A percentile compares a stretch with the other conserved stretches of the same genome.
Conservation (phyloP, 1,140 invertebrate genomes). For the Drosophila sturtevanti region DNA sequence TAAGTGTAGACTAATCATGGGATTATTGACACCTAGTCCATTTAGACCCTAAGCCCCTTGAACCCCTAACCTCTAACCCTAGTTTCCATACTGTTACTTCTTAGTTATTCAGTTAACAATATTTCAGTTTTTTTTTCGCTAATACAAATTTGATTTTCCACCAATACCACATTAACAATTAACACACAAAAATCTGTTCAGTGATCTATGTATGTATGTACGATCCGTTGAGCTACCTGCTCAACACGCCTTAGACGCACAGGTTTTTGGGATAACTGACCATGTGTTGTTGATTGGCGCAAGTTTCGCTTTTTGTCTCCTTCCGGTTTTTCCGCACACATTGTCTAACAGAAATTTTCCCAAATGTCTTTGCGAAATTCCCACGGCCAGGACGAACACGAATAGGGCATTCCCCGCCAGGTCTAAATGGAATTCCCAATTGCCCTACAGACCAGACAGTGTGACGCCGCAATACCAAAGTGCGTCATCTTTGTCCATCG, state of each 20-base stretch:
- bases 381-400: slow-evolving; percentile 45
- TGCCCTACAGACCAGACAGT: slow-evolving; percentile 55
- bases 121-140: not conserved
- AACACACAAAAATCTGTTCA: slow-evolving; percentile 39
- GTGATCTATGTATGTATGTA: not conserved
- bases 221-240: slow-evolving; percentile 39
- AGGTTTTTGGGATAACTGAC: slow-evolving; percentile 21
- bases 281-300: slow-evolving; percentile 70
- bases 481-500: not conserved
- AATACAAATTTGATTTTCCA: slow-evolving; percentile 76
- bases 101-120: no score
- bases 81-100: no score
- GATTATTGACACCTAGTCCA: slow-evolving; percentile 76
- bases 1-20: slow-evolving; percentile 69
- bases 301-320: slow-evolving; percentile 58
- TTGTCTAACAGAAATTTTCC: slow-evolving; percentile 53
- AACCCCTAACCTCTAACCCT: no score
- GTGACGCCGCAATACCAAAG: slow-evolving; percentile 52
- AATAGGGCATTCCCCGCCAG: slow-evolving; percentile 62
- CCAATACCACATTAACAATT: slow-evolving; percentile 81
- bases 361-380: slow-evolving; percentile 55
- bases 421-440: slow-evolving; percentile 62
- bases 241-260: not conserved
- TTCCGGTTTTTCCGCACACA: slow-evolving; percentile 73
- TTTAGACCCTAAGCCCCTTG: no score